A percentile compares a stretch with the other conserved stretches of the same genome.
Conservation (phyloP, 2,888 invertebrate genomes). For the Steinernema scapterisci region DNA sequence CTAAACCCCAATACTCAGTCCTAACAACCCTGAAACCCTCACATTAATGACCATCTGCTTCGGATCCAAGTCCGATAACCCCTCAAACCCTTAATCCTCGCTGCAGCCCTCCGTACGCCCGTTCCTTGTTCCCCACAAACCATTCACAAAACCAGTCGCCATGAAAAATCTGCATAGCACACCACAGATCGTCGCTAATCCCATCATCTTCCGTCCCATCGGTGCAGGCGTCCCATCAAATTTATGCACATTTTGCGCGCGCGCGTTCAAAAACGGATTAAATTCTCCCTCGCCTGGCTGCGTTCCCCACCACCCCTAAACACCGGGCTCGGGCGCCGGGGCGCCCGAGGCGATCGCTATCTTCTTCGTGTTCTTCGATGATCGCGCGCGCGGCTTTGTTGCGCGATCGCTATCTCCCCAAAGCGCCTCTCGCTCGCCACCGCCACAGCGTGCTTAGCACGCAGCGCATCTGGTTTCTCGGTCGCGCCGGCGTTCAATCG, state of each 20-base stretch:
- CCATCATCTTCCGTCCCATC: neutral
- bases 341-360: conserved; percentile 23
- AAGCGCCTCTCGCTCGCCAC: neutral
- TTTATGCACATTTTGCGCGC: neutral
- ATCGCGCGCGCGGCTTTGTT: neutral
- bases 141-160: too few relatives aligned
- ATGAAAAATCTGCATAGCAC: too few relatives aligned
- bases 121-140: too few relatives aligned
- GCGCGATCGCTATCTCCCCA: conserved; percentile 10
- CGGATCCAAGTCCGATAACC: too few relatives aligned
- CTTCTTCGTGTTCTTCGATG: neutral
- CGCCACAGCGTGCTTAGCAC: too few relatives aligned
- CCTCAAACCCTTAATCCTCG: too few relatives aligned
- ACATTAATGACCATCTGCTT: too few relatives aligned
- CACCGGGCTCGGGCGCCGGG: too few relatives aligned
- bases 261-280: conserved; percentile 30
- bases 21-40: too few relatives aligned
- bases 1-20: too few relatives aligned
- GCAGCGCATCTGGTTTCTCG: conserved; percentile 28
- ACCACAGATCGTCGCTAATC: neutral
- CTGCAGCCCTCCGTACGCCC: too few relatives aligned
- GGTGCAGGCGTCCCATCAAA: too few relatives aligned
- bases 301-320: neutral
- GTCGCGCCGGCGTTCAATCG: conserved; percentile 12
- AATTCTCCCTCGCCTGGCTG: neutral